Percentiles rank a stretch among this genome's conserved stretches.
Evolutionary conservation across 2,888 invertebrate species (phyloP).

Genomic region (Drosophila hamatofila): DNA sequence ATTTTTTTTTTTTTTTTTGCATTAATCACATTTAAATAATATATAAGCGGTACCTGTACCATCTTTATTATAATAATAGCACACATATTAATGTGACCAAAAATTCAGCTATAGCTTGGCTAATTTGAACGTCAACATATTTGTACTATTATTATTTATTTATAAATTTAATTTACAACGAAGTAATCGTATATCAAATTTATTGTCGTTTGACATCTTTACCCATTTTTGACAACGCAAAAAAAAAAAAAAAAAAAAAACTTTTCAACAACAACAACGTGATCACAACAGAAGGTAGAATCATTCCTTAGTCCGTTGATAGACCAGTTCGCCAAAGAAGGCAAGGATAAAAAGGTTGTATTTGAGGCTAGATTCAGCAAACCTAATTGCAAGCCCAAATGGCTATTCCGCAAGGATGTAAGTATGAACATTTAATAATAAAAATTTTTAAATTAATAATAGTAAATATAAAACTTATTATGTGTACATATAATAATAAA

Average conservation of each 20-base stretch:
- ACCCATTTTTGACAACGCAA: conserved; percentile 85
- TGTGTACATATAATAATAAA: background rate
- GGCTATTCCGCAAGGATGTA: conserved; percentile 96
- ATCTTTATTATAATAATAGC: conserved; percentile 3
- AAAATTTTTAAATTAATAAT: background rate
- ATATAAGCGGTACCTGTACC: conserved; percentile 20
- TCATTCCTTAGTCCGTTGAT: conserved; percentile 97
- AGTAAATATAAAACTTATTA: background rate
- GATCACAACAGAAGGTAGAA: conserved; percentile 92
- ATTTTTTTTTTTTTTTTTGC: conserved; percentile 7
- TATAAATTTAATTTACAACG: conserved; percentile 15
- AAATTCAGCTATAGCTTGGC: background rate
- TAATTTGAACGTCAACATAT: conserved; percentile 11
- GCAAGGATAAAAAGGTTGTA: conserved; percentile 97
- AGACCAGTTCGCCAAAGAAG: conserved; percentile 97
- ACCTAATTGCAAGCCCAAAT: conserved; percentile 96
- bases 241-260: background rate
- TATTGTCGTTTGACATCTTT: conserved; percentile 77
- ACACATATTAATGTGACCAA: conserved; percentile 12
- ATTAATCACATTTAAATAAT: background rate
- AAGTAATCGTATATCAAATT: conserved; percentile 68
- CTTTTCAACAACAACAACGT: conserved; percentile 29
- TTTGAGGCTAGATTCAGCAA: conserved; percentile 98
- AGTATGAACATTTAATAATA: conserved; percentile 85
- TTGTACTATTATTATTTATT: conserved; percentile 21